Evolutionary conservation across 2,797 vertebrate species (phyloP), one percentile per base, ranked within the genome.

Genomic region (Malacoraja senta): DNA sequence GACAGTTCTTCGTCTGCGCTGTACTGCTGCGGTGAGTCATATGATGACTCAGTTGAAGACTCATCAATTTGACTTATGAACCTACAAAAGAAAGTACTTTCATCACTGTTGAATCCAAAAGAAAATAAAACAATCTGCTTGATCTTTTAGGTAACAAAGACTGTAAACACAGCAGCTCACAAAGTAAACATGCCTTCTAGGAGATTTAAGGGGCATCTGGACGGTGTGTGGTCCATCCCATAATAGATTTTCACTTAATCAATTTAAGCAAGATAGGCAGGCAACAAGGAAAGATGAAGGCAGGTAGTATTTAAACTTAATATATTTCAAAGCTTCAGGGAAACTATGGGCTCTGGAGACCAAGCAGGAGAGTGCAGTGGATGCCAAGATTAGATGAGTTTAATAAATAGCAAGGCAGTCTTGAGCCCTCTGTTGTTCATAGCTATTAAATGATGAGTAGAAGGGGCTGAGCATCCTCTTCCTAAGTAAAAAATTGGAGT

Each of bases 21-120:
- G 80, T 19, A 21, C 32, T 83, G 71, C 21, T 74, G 71, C 19
- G 9, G 3, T 95, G 93, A 93, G 94, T 81, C 0, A 83, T 24
- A 96, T 93, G n/a, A 77, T 38, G 15, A 93, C 72, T 0, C 94
- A 94, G 10, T 93, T 29, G 29, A 93, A 93, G 88, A 21, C 19
- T 74, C 19, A 1, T 68, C 65, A 12, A 68, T 71, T 71, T 19
- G 3, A 71, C 17, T 7, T 74, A 19, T 21, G 95, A 98, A 98
- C 95, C 99, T 99, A 94, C 38, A 95, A 53, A 32, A 32, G 24
- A 74, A 38, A 93, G 26, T 6, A 84, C 35, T 1, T 21, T 63
- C n/a, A 90, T 90, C 19, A 68, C 19, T 68, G 4, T 24, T 63
- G 61, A 63, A n/a, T 15, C 65, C 3, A 91, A 7, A 35, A 29